phyloP scores from a whole-genome alignment of 1,140 invertebrate genomes.

The Drosophila leontia region DNA sequence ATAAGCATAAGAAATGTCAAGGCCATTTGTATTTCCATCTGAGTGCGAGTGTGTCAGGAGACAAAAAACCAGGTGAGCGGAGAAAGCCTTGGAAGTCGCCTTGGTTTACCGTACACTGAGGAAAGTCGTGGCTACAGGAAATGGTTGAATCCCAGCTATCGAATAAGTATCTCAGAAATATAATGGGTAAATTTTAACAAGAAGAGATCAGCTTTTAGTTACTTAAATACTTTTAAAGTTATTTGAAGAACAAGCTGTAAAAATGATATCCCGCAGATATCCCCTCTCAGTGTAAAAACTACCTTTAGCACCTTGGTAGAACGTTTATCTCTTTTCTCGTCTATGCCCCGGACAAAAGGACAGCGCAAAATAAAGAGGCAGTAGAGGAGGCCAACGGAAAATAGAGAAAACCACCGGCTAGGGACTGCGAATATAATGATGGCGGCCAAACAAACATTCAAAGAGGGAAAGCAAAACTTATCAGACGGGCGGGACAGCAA shows the following conservation, averaged over 20 bases:
- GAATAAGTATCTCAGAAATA: neutral
- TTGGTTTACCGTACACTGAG: slow-evolving; percentile 14
- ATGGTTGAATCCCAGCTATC: no score
- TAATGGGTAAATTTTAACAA: neutral
- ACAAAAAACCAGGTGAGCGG: slow-evolving; percentile 12
- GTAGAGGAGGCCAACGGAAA: slow-evolving; percentile 10
- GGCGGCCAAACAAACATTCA: slow-evolving; percentile 58
- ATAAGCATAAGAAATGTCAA: slow-evolving; percentile 83
- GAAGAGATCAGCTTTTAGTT: neutral
- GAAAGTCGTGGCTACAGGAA: neutral
- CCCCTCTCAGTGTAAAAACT: slow-evolving; percentile 15
- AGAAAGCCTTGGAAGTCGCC: slow-evolving; percentile 18
- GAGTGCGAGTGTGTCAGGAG: slow-evolving; percentile 12
- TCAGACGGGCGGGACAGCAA: slow-evolving; percentile 30
- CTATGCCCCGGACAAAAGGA: slow-evolving; percentile 41
- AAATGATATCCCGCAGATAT: neutral
- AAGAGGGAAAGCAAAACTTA: slow-evolving; percentile 35
- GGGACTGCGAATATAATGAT: slow-evolving; percentile 50
- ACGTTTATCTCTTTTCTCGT: slow-evolving; percentile 32
- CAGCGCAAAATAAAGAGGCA: slow-evolving; percentile 21
- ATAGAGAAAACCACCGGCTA: slow-evolving; percentile 27
- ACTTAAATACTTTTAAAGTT: neutral
- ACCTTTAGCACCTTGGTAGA: slow-evolving; percentile 6
- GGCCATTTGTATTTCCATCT: slow-evolving; percentile 65
- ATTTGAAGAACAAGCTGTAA: neutral